A percentile compares a stretch with the other conserved stretches of the same genome.
These are phyloP conservation scores for Octodon degus DNA, from an alignment of 2,113 vertebrate species.

Conservation along the genomic window DNA sequence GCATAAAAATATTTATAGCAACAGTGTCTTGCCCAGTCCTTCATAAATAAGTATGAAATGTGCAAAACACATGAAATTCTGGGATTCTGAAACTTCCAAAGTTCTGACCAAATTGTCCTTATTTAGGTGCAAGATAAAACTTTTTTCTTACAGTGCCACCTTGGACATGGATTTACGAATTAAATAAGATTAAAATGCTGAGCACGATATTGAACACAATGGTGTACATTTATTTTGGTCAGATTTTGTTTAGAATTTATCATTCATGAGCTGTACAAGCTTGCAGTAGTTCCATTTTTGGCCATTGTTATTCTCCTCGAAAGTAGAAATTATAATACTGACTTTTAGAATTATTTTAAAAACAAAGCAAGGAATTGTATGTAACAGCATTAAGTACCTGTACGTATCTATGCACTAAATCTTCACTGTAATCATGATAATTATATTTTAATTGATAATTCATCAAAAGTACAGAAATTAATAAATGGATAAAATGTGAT, in stretches of 20 bases:
- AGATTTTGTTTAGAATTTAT: slow-evolving; percentile 28
- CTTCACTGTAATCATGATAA: background rate
- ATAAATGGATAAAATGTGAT: background rate
- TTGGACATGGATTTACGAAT: background rate
- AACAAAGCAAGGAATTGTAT: background rate
- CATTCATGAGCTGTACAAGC: background rate
- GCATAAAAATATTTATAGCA: background rate
- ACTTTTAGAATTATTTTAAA: background rate
- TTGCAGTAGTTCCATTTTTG: background rate
- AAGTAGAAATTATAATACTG: background rate
- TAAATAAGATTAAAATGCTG: background rate
- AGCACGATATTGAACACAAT: background rate
- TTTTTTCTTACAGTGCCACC: background rate
- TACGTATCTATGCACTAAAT: background rate
- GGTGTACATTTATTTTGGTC: background rate
- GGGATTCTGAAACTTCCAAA: slow-evolving; percentile 7
- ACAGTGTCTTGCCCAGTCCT: background rate
- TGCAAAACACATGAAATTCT: background rate
- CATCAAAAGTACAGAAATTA: slow-evolving; percentile 8
- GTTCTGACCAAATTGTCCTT: background rate
- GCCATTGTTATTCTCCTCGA: background rate
- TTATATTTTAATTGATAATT: background rate
- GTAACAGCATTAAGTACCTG: background rate
- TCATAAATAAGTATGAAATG: background rate
- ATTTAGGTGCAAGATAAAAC: background rate